Conservation (phyloP, 2,113 vertebrate genomes). For the Sula dactylatra region DNA sequence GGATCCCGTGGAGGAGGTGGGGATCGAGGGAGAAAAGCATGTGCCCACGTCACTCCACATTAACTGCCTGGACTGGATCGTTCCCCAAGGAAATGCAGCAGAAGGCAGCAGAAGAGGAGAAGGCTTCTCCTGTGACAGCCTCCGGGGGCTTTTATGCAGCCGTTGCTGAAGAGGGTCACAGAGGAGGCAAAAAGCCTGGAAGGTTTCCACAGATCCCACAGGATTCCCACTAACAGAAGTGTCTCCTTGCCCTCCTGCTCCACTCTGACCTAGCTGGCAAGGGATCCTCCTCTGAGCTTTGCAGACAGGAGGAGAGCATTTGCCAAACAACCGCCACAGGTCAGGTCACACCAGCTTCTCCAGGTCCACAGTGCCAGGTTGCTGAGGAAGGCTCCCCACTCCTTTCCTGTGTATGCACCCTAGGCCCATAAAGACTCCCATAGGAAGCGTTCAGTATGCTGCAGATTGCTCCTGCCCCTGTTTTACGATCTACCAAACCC, state of each 20-base stretch:
- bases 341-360: not conserved
- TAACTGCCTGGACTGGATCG: not conserved
- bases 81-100: not conserved
- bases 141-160: not conserved
- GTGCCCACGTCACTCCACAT: not conserved
- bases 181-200: not conserved
- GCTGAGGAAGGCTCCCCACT: not conserved
- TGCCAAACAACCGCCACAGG: not conserved
- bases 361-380: not conserved
- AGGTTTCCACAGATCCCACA: not conserved
- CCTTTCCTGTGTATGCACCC: not conserved
- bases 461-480: not conserved
- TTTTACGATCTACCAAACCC: not conserved
- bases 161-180: not conserved
- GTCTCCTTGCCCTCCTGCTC: not conserved
- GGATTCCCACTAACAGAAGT: not conserved
- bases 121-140: not conserved
- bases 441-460: fast-evolving
- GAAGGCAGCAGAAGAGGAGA: not conserved
- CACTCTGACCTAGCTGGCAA: not conserved
- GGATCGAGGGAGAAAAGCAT: not conserved
- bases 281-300: not conserved
- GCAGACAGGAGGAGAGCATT: not conserved
- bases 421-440: not conserved
- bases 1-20: not conserved